phyloP scores from a whole-genome alignment of 2,113 vertebrate genomes.

The Alces alces region DNA sequence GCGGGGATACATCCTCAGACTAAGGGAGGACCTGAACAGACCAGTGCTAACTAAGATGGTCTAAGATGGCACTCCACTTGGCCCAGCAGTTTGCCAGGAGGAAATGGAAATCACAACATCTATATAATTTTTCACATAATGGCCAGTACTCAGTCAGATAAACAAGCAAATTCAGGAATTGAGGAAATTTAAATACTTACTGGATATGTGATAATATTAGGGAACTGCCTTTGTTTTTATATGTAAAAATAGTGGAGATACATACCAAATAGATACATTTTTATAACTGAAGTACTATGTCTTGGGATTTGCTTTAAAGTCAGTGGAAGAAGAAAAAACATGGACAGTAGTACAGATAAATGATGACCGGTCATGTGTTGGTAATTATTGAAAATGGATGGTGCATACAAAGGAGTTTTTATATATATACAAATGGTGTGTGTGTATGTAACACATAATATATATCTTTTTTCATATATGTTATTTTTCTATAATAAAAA shows the following conservation, averaged over 20 bases:
- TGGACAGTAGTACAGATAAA: background rate
- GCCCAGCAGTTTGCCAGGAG: background rate
- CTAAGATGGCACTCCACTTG: background rate
- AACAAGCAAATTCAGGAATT: background rate
- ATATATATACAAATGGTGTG: background rate
- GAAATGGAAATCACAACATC: background rate
- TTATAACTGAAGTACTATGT: background rate
- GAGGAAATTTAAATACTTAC: background rate
- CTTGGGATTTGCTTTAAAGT: background rate
- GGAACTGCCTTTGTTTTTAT: background rate
- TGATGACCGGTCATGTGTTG: background rate
- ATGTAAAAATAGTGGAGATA: background rate
- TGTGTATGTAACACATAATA: background rate
- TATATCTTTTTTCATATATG: background rate
- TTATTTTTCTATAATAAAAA: conserved; percentile 1
- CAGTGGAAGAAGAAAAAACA: background rate
- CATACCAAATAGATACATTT: background rate
- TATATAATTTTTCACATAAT: background rate
- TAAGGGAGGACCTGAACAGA: background rate
- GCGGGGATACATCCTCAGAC: background rate
- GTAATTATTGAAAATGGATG: background rate
- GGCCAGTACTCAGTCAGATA: background rate
- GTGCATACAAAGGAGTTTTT: background rate
- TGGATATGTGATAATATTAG: background rate
- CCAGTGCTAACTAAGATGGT: background rate